These are phyloP conservation scores for Eira barbara DNA, from an alignment of 2,113 vertebrate species.

Conservation along the genomic window DNA sequence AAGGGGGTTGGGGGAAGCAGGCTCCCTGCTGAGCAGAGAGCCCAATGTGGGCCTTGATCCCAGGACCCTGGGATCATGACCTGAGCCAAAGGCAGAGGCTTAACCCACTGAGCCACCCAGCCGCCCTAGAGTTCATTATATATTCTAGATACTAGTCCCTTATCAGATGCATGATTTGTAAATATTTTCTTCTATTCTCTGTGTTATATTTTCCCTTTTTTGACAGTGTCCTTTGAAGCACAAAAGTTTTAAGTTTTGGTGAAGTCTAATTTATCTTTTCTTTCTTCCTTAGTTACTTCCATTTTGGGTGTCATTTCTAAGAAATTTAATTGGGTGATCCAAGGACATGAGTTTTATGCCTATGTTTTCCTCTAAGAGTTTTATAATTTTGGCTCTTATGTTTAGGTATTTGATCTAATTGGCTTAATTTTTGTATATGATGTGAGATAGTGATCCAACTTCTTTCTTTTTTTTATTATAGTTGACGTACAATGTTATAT, in stretches of 20 bases:
- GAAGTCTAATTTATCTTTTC: neutral
- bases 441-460: neutral
- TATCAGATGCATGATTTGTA: neutral
- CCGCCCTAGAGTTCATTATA: neutral
- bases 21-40: no score
- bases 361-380: neutral
- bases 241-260: neutral
- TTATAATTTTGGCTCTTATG: neutral
- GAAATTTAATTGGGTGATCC: neutral
- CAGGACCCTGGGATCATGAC: no score
- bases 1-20: no score
- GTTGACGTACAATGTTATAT: neutral
- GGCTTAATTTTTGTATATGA: neutral
- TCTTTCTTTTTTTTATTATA: neutral
- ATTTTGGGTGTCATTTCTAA: neutral
- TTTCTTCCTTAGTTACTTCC: neutral
- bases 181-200: neutral
- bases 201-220: neutral
- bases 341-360: neutral
- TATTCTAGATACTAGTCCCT: neutral
- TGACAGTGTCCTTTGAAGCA: neutral
- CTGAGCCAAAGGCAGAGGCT: no score
- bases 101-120: no score
- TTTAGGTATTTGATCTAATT: neutral
- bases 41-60: no score